Base-by-base conservation (phyloP, 2,113 vertebrate species). In the Perccottus glenii region DNA sequence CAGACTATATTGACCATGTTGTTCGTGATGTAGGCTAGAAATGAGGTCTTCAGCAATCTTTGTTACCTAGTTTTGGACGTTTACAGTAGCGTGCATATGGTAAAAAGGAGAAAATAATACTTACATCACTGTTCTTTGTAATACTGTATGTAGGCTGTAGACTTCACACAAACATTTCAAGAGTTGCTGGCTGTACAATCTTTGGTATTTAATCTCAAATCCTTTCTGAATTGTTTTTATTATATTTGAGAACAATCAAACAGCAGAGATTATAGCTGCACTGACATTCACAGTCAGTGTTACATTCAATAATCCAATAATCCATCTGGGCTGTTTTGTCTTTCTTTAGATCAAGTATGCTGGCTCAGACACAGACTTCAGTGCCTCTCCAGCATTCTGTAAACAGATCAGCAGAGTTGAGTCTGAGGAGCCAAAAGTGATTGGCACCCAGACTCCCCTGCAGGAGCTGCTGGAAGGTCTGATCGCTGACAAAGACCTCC, bases 401-500 rank as follows among this genome's bases (percentile, higher is more conserved):
- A 86, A 86, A 74, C 85, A 84, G 50, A 90, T 90, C 66, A 53
- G 70, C 6, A 73, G 64, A 27, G 72, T 85, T 47, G 83, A 81
- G 50, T 77, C 70, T 2, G 87, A 88, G 46, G 87, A 83, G 77
- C 83, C 66, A 63, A 87, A 65, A 49, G 82, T 82, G 35, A 86
- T 90, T 9, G 87, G 88, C n/a, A 90, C 85, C 0, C 83, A 87
- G 78, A 85, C 69, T 6, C 85, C 88, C 0, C 64, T 90, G 14
- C 85, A 86, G 44, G 74, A 87, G 48, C 71, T 90, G 65, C 82
- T 90, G 67, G 88, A 88, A 57, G 88, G 88, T 35, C 76, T 90
- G 70, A 88, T 90, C 15, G 85, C 88, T 56, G 88, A 90, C 73
- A 75, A 79, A 55, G 88, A 90, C 32, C 88, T 90, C 2, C 85